Evolutionary conservation across 2,113 vertebrate species (phyloP).

Genomic region (Poeciliopsis occidentalis): DNA sequence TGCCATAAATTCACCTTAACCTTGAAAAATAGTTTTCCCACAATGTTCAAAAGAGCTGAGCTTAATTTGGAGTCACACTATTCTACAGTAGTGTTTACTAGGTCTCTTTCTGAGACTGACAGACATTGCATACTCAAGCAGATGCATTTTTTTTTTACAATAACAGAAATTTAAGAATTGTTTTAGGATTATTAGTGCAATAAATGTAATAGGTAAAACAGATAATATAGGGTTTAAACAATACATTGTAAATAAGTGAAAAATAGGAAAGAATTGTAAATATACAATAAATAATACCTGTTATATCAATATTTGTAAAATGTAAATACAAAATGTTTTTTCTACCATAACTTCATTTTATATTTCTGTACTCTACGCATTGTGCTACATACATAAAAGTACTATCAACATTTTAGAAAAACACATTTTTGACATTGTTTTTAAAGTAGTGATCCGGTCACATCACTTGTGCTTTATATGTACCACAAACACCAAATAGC

Average conservation of each 20-base stretch:
- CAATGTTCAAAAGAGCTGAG: slow-evolving; percentile 1
- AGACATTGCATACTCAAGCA: slow-evolving; percentile 9
- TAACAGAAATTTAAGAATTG: slow-evolving; percentile 27
- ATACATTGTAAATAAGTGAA: slow-evolving; percentile 24
- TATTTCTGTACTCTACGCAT: slow-evolving; percentile 17
- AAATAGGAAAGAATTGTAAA: slow-evolving; percentile 6
- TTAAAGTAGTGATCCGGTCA: too few species aligned
- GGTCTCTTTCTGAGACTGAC: neutral
- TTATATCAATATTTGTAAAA: slow-evolving; percentile 8
- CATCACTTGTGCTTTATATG: too few species aligned
- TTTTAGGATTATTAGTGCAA: neutral
- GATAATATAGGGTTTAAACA: slow-evolving; percentile 6
- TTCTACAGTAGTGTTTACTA: slow-evolving; percentile 23
- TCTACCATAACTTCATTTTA: slow-evolving; percentile 4
- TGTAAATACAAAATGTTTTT: slow-evolving; percentile 12
- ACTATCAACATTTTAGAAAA: too few species aligned
- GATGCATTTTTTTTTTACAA: slow-evolving; percentile 11
- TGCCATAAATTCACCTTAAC: slow-evolving; percentile 3
- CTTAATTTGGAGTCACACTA: slow-evolving; percentile 14
- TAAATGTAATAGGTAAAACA: slow-evolving; percentile 5
- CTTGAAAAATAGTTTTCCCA: neutral
- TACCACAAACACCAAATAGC: too few species aligned
- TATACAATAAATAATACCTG: slow-evolving; percentile 32
- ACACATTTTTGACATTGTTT: too few species aligned
- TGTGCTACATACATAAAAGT: slow-evolving; percentile 21